Evolutionary conservation across 1,140 invertebrate species (phyloP).

Genomic region (honey bee (Apis mellifera)): DNA sequence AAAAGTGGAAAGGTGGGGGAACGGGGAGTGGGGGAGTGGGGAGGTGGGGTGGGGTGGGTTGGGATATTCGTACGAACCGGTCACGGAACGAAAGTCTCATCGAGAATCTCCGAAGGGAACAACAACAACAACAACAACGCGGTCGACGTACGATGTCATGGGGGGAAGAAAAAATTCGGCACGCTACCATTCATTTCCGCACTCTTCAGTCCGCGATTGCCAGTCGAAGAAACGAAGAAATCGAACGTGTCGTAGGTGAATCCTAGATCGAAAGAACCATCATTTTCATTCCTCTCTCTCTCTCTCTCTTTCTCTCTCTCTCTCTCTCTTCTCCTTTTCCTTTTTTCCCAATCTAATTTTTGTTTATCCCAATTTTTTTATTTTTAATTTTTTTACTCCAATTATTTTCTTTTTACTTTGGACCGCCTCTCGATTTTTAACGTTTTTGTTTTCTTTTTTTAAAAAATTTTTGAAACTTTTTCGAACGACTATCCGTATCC

Average conservation of each 20-base stretch:
- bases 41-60: too few species aligned
- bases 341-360: too few species aligned
- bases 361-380: too few species aligned
- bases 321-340: too few species aligned
- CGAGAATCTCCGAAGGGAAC: constrained; percentile 44
- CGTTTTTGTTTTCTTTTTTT: not conserved
- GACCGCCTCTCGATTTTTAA: constrained; percentile 39
- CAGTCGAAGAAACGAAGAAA: constrained; percentile 61
- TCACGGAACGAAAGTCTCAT: constrained; percentile 46
- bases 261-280: constrained; percentile 42
- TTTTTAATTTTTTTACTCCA: too few species aligned
- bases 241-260: constrained; percentile 53
- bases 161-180: constrained; percentile 53
- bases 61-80: constrained; percentile 15
- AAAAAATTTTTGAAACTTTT: not conserved
- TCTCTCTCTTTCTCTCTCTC: not conserved
- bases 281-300: not conserved
- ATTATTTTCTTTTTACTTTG: too few species aligned
- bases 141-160: constrained; percentile 44
- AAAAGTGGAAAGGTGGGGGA: not conserved
- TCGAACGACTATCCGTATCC: constrained; percentile 6
- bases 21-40: not conserved
- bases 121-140: constrained; percentile 61
- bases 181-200: constrained; percentile 56
- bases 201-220: constrained; percentile 54